Evolutionary conservation across 2,113 vertebrate genomes (phyloP), one percentile per base, ranked within the genome.

Genomic region (Coryphaenoides rupestris): DNA sequence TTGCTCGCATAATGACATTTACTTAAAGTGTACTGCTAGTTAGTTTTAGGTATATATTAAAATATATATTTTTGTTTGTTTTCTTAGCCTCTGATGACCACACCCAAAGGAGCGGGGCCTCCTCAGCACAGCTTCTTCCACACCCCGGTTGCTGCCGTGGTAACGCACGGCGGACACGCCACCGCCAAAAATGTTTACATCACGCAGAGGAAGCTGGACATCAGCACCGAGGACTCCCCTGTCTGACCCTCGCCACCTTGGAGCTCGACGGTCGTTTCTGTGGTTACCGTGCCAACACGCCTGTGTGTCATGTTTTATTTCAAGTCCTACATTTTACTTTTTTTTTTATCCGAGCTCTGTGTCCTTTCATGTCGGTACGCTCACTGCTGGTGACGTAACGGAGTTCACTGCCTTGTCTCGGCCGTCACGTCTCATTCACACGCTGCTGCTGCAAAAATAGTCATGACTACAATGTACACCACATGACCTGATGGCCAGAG

Each of bases 151-250:
- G 77, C 87, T 14, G 63, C 84, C 19, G 40, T 81, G 70, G 77
- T 80, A 55, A 86, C 89, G 68, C 67, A 81, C 59, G 57, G 74
- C 0, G 53, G 73, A 21, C 78, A 74, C 65, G 60, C 21, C 2
- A 85, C 86, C 58, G 19, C 83, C 67, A 92, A 85, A 78, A 79
- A 78, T 9, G 72, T 91, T 5, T 90, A 89, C 73, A 84, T 94
- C 73, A 92, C 95, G 70, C 95, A 96, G 75, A 86, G 95, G 72
- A 94, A 94, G 87, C 91, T 96, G 83, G 92, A 96, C 67, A 90
- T 96, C 19, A 85, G 86, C 17, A 68, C 86, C 0, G 93, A 95
- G 63, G 92, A 95, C 60, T 85, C 75, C 68, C 87, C 67, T 72
- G 73, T 53, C 13, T 40, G 9, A 4, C 21, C 22, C 22, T n/a